Evolutionary conservation across 1,140 invertebrate genomes (phyloP), one percentile per base, ranked within the genome.

Genomic region (Brachionus rotundiformis): DNA sequence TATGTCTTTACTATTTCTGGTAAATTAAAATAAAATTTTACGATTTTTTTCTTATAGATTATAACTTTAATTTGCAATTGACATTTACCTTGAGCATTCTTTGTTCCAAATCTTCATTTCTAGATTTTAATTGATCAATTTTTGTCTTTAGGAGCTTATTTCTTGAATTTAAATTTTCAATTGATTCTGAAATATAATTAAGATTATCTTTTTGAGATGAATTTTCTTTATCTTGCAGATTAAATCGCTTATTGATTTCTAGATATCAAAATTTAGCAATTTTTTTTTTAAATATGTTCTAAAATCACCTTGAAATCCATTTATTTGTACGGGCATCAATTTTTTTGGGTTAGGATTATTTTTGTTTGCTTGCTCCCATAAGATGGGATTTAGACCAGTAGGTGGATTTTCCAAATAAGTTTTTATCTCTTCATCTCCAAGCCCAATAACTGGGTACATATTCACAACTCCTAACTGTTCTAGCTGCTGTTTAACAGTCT

Each of bases 331-430:
- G 0, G 95, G 95, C 84, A 97, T 93, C 77, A 95, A 93, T 83
- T 92, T 92, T 33, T 91, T 91, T 7, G 94, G 91, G 88, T 97
- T 93, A 0, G 95, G 95, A 89, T 98, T 98, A 85, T 97, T 94
- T 27, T 92, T 86, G 85, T 95, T 94, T 0, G 95, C 95, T 87
- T 96, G 94, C 85, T 90, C 86, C 90, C 90, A 90, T 44, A 90
- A 82, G 25, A 89, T 84, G 27, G 88, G 31, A 90, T 90, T 86
- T 94, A 92, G 85, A 91, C 93, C 92, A 84, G 92, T 90, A 11
- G 95, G 95, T 5, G 95, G 92, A 85, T 92, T 93, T 82, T 94
- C 93, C 47, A 97, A 87, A 88, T 98, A 98, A 83, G 94, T 92
- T 83, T 94, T 92, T 0, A 96, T 84, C 85, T 94, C 93, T 82